Conservation (phyloP, 1,140 invertebrate species). For the Camponotus pennsylvanicus region DNA sequence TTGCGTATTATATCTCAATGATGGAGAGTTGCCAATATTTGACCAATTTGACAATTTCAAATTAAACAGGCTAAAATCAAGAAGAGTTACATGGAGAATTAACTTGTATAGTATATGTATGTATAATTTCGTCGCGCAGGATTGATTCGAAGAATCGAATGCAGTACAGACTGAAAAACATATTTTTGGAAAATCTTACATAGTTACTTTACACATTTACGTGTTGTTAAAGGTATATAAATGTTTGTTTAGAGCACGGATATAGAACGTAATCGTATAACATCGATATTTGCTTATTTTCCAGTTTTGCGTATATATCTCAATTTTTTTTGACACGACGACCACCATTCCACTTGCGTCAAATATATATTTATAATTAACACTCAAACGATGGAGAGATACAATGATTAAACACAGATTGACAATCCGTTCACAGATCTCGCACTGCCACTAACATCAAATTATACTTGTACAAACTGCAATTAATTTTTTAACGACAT, state of each 20-base stretch:
- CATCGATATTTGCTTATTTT: not conserved
- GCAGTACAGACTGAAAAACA: slow-evolving; percentile 19
- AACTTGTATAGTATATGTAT: not conserved
- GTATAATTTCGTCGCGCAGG: slow-evolving; percentile 9
- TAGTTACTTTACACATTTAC: slow-evolving; percentile 45
- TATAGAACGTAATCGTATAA: slow-evolving; percentile 18
- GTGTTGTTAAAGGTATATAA: slow-evolving; percentile 21
- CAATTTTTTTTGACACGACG: not conserved
- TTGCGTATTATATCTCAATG: slow-evolving; percentile 26
- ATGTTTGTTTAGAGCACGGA: slow-evolving; percentile 12
- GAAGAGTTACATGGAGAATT: not conserved
- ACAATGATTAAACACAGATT: not conserved
- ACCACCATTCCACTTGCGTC: slow-evolving; percentile 19
- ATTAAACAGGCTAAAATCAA: slow-evolving; percentile 7
- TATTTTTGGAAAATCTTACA: slow-evolving; percentile 63
- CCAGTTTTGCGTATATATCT: not conserved
- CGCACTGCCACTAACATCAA: slow-evolving; percentile 32
- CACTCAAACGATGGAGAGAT: not conserved
- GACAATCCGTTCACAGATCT: slow-evolving; percentile 25
- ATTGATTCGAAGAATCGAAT: not conserved
- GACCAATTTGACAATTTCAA: slow-evolving; percentile 40
- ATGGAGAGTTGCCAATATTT: slow-evolving; percentile 51
- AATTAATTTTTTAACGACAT: slow-evolving; percentile 11
- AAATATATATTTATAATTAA: not conserved
- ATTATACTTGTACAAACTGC: slow-evolving; percentile 6